These are phyloP conservation scores for Tribolium castaneum DNA, from an alignment of 1,140 invertebrate genomes.

Conservation along the genomic window DNA sequence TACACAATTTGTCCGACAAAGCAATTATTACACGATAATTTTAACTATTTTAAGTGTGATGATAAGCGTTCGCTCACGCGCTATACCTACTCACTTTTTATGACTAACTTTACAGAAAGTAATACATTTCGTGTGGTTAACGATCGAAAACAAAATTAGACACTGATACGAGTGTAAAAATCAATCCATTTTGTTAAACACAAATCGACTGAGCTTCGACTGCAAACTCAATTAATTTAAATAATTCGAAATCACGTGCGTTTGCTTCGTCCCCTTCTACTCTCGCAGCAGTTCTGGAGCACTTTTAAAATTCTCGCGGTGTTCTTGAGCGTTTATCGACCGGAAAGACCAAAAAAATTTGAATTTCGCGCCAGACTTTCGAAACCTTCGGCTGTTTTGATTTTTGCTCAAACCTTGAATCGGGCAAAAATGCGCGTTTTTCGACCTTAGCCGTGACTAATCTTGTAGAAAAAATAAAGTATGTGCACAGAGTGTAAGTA, in stretches of 20 bases:
- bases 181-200: neutral
- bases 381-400: constrained; percentile 3
- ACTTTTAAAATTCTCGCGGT: neutral
- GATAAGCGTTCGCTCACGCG: no score
- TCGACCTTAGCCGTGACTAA: constrained; percentile 17
- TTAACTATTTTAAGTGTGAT: no score
- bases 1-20: no score
- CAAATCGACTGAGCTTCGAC: neutral
- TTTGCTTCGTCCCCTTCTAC: neutral
- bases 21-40: no score
- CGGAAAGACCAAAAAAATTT: neutral
- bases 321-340: neutral
- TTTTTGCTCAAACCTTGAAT: neutral
- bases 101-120: no score
- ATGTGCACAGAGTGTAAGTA: neutral
- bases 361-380: constrained; percentile 2
- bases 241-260: constrained; percentile 14
- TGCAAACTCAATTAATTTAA: neutral
- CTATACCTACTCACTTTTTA: no score
- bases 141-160: neutral
- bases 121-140: neutral
- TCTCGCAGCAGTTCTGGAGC: neutral
- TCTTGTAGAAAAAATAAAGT: neutral
- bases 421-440: neutral
- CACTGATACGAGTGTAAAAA: neutral